Percentiles rank a stretch among this genome's conserved stretches.
Evolutionary conservation across 2,113 vertebrate genomes (phyloP).

Genomic region (Lophius piscatorius): DNA sequence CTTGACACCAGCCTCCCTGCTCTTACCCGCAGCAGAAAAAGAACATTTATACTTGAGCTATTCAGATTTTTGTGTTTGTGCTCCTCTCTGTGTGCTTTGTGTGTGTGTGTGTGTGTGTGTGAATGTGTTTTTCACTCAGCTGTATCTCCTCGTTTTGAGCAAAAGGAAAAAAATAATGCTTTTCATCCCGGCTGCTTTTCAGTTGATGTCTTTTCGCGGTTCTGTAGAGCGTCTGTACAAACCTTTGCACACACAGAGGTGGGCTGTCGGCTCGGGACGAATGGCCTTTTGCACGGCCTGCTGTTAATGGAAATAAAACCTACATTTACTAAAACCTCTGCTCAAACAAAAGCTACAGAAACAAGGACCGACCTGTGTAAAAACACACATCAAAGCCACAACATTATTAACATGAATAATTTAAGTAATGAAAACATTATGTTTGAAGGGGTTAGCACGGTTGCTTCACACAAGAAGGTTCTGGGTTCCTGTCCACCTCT

Average conservation of each 20-base stretch:
- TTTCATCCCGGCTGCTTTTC: slow-evolving; percentile 57
- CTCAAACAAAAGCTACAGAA: neutral
- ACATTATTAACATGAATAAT: no score
- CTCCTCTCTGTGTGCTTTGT: neutral
- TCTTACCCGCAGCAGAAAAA: slow-evolving; percentile 46
- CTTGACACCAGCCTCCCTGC: slow-evolving; percentile 40
- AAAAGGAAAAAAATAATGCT: slow-evolving; percentile 15
- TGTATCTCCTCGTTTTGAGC: slow-evolving; percentile 44
- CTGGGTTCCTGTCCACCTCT: no score
- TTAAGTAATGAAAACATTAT: no score
- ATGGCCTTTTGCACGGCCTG: slow-evolving; percentile 24
- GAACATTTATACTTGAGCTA: slow-evolving; percentile 52
- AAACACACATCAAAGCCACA: accelerated
- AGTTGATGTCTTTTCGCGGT: slow-evolving; percentile 39
- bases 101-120: slow-evolving; percentile 20
- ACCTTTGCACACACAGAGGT: slow-evolving; percentile 27
- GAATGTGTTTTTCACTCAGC: slow-evolving; percentile 42
- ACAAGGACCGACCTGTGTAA: neutral
- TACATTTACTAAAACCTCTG: neutral
- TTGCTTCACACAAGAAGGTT: no score
- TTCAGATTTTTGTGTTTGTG: slow-evolving; percentile 36
- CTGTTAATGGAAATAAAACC: slow-evolving; percentile 5
- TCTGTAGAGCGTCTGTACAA: slow-evolving; percentile 31
- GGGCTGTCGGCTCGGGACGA: slow-evolving; percentile 40
- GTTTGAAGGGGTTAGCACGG: no score